These are phyloP conservation scores for Oophaga sylvatica DNA, from an alignment of 2,797 vertebrate genomes.

Conservation along the genomic window DNA sequence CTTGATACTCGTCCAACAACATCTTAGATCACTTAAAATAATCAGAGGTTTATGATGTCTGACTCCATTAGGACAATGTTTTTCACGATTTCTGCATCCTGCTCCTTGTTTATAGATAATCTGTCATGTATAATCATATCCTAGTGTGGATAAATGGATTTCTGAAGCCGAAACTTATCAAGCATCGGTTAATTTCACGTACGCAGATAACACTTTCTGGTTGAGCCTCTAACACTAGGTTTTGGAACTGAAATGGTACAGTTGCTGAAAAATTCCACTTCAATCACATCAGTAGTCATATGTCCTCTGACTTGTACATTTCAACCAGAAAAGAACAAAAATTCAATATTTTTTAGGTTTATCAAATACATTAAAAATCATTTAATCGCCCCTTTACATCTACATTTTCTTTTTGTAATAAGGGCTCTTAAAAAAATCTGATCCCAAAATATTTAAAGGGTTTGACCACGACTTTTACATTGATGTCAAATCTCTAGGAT, in stretches of 20 bases:
- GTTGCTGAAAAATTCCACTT: constrained; percentile 26
- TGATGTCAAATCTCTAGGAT: too few relatives aligned
- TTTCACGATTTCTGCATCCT: constrained; percentile 50
- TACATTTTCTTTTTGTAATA: background rate
- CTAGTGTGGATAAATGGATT: constrained; percentile 29
- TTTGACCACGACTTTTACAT: too few relatives aligned
- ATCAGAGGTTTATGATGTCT: constrained; percentile 67
- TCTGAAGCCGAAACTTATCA: constrained; percentile 28
- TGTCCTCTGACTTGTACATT: background rate
- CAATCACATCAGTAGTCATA: constrained; percentile 13
- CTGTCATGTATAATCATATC: constrained; percentile 45
- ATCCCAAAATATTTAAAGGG: too few relatives aligned
- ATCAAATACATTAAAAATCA: background rate
- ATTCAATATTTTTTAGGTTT: background rate
- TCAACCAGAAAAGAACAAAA: background rate
- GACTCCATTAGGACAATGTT: constrained; percentile 64
- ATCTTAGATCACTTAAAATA: constrained; percentile 60
- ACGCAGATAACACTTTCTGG: constrained; percentile 42
- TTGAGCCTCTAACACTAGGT: background rate
- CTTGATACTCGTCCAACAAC: constrained; percentile 58
- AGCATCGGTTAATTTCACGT: constrained; percentile 27
- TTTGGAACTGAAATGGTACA: constrained; percentile 8
- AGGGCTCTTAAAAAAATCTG: too few relatives aligned
- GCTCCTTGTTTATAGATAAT: constrained; percentile 49
- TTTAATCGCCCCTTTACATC: background rate